A percentile compares a stretch with the other conserved stretches of the same genome.
phyloP scores from a whole-genome alignment of 1,140 invertebrate genomes.

The Oppia nitens region DNA sequence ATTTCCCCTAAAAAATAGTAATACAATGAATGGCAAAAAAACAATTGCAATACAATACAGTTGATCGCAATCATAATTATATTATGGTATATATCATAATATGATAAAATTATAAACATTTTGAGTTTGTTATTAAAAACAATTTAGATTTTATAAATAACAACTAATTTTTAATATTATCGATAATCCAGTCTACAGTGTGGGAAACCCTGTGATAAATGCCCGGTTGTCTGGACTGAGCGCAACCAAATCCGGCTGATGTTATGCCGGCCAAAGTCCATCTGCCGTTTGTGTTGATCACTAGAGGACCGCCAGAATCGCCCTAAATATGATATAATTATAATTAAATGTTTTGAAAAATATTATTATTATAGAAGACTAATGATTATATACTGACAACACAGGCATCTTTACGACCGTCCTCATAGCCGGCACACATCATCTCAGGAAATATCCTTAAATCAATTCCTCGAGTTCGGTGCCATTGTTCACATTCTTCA shows the following conservation, averaged over 20 bases:
- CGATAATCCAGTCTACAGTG: constrained; percentile 23
- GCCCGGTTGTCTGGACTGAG: constrained; percentile 59
- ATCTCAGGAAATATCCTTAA: constrained; percentile 89
- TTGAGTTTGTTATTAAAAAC: too few relatives aligned
- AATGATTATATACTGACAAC: constrained; percentile 15
- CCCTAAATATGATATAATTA: constrained; percentile 37
- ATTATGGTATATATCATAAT: too few relatives aligned
- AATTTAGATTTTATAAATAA: too few relatives aligned
- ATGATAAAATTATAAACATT: too few relatives aligned
- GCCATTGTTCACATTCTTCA: constrained; percentile 52
- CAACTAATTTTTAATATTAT: neutral
- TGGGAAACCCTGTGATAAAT: constrained; percentile 23
- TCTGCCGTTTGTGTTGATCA: constrained; percentile 37
- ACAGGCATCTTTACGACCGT: constrained; percentile 56
- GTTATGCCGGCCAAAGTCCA: constrained; percentile 68
- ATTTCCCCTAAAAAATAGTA: too few relatives aligned
- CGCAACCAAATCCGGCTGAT: constrained; percentile 66
- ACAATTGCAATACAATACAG: too few relatives aligned
- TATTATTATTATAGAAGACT: neutral
- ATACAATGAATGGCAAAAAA: too few relatives aligned
- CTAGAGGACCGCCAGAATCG: constrained; percentile 74
- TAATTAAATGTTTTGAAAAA: neutral
- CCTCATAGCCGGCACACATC: constrained; percentile 86
- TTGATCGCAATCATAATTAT: too few relatives aligned
- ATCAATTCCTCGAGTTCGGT: constrained; percentile 50